Evolutionary conservation across 2,888 invertebrate genomes (phyloP), one percentile per base, ranked within the genome.

Genomic region (Drosophila algonquin): DNA sequence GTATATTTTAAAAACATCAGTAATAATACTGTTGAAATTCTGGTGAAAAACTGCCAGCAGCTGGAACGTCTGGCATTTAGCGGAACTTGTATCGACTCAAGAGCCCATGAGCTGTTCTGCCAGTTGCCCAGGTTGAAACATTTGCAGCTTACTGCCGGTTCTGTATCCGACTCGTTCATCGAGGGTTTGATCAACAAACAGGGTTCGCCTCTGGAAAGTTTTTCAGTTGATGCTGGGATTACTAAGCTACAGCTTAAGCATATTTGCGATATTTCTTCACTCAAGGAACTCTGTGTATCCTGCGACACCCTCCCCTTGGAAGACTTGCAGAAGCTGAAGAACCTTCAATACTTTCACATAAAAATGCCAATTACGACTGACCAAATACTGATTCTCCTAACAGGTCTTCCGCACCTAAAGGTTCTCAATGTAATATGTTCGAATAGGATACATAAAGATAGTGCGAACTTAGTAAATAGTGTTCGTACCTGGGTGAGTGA

Each of bases 121-220:
- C 46, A 60, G 24, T 8, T 76, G 50, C 55, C 58, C 8, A 62
- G 45, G 4, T 18, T 76, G 9, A 59, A 74, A 40, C 77, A 76
- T 51, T 21, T 76, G 4, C 48, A 44, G 16, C 5, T 76, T 47
- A 14, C 18, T 6, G 8, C 14, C 2, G 24, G 7, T 1, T 35
- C 4, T 1, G 9, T 51, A 5, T 47, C 48, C 8, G 0, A 18
- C 1, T 8, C 27, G 7, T 51, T 76, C 0, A 53, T 77, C 14
- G 30, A 48, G 1, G 51, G 16, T 0, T 50, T 76, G 2, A 16
- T 72, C 12, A n/a, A 30, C 7, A 71, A 48, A 45, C 1, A 9
- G 1, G 53, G 52, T 6, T 7, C 47, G 8, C 63, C 48, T 1
- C n/a, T 57, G 30, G 59, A 74, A 18, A 74, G 58, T 5, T 21